These are phyloP conservation scores for Candidula unifasciata DNA, from an alignment of 2,888 invertebrate genomes.

Conservation along the genomic window DNA sequence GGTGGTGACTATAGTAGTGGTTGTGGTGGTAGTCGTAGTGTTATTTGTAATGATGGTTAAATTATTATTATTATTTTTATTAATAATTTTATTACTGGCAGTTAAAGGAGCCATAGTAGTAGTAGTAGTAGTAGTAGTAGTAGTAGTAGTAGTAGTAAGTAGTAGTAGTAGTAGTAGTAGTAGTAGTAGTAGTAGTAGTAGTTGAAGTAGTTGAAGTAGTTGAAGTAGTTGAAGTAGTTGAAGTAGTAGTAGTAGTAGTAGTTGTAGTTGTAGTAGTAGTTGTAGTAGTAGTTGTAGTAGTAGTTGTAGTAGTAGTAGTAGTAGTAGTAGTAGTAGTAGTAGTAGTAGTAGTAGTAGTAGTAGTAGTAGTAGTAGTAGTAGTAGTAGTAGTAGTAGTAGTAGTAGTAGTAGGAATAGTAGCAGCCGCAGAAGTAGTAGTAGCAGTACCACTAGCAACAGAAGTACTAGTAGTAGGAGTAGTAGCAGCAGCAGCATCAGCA, in stretches of 20 bases:
- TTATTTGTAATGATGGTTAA: too few relatives aligned
- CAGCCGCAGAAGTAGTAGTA: not conserved
- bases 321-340: not conserved
- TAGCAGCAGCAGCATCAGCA: too few relatives aligned
- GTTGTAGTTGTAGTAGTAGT: conserved; percentile 24
- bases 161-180: not conserved
- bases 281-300: conserved; percentile 22
- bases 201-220: conserved; percentile 13
- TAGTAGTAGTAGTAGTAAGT: too few relatives aligned
- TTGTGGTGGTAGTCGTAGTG: too few relatives aligned
- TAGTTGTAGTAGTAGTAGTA: not conserved
- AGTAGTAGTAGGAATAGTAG: not conserved
- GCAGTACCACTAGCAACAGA: not conserved
- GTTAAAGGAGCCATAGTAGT: conserved; percentile 17
- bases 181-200: conserved; percentile 24
- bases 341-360: not conserved
- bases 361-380: not conserved
- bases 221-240: conserved; percentile 14
- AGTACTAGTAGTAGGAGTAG: too few relatives aligned
- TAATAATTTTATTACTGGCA: conserved; percentile 1
- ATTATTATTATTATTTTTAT: too few relatives aligned
- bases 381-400: not conserved
- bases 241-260: conserved; percentile 31
- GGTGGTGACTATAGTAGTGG: too few relatives aligned
- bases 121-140: conserved; percentile 3